Evolutionary conservation across 2,888 invertebrate genomes (phyloP).

Genomic region (Clistopyga incitator): DNA sequence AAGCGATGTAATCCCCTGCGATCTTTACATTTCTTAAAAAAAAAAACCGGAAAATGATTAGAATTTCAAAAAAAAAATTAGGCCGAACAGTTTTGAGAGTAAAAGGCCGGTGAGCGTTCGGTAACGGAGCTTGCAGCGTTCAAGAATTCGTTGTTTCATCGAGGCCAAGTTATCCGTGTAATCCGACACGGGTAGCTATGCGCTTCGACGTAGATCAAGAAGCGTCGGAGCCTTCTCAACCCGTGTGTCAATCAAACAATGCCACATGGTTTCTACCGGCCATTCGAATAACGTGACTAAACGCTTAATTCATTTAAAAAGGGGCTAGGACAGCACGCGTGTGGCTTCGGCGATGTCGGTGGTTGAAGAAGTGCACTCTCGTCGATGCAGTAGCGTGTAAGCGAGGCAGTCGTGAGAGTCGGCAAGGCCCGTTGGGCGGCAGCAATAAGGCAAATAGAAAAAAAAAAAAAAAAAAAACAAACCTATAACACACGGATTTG

Average conservation of each 20-base stretch:
- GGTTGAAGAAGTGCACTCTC: conserved; percentile 35
- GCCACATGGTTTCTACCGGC: conserved; percentile 35
- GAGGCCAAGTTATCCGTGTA: conserved; percentile 8
- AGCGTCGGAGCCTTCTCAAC: conserved; percentile 31
- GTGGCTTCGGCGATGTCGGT: conserved; percentile 62
- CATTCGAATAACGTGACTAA: conserved; percentile 74
- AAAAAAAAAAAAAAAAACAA: conserved; percentile 6
- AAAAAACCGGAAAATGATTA: too few species aligned
- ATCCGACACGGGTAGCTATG: conserved; percentile 3
- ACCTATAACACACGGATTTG: neutral
- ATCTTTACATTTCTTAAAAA: too few species aligned
- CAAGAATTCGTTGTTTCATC: conserved; percentile 1
- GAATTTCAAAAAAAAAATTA: too few species aligned
- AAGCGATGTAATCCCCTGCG: too few species aligned
- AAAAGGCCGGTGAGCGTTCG: too few species aligned
- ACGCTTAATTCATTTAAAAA: conserved; percentile 81
- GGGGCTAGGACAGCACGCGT: conserved; percentile 59
- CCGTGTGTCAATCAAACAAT: conserved; percentile 55
- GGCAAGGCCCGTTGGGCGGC: neutral
- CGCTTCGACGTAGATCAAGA: conserved; percentile 32
- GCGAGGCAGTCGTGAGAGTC: conserved; percentile 7
- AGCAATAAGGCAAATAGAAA: neutral
- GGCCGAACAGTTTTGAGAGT: too few species aligned
- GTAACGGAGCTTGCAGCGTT: neutral
- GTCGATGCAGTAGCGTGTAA: conserved; percentile 31